Percentiles rank a stretch among this genome's conserved stretches.
phyloP scores from a whole-genome alignment of 2,113 vertebrate genomes.

The Pogona vitticeps region DNA sequence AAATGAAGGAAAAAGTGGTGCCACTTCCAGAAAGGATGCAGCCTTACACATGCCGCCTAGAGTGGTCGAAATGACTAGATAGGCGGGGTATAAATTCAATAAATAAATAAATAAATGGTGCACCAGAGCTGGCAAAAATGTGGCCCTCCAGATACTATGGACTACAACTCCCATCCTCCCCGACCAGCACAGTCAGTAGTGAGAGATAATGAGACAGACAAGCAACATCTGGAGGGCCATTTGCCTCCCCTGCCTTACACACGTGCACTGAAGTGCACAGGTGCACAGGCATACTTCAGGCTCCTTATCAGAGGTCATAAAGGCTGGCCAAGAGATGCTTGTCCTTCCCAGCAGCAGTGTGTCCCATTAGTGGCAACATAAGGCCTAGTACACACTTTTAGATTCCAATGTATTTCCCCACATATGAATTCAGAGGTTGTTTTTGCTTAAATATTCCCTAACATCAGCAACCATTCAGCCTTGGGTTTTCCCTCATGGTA shows the following conservation, averaged over 20 bases:
- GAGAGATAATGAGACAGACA: neutral
- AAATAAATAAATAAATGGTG: too few species aligned
- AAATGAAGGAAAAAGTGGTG: neutral
- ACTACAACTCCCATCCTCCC: too few species aligned
- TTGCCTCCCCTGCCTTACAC: neutral
- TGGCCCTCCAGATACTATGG: neutral
- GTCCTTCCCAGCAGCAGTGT: neutral
- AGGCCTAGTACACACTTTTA: neutral
- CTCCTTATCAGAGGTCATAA: neutral
- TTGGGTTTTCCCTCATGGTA: too few species aligned
- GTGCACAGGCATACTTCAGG: neutral
- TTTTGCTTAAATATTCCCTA: too few species aligned
- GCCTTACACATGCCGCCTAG: neutral
- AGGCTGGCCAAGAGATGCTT: neutral
- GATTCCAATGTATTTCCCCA: too few species aligned
- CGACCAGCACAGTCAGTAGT: neutral
- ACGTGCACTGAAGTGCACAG: neutral
- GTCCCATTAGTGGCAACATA: neutral
- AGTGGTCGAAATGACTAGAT: too few species aligned
- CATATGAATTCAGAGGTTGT: too few species aligned
- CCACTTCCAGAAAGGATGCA: neutral
- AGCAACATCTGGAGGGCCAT: neutral
- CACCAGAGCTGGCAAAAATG: neutral
- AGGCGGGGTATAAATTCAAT: too few species aligned
- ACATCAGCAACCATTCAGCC: too few species aligned